Percentiles rank a stretch among this genome's conserved stretches.
These are phyloP conservation scores for Elgonia sp. DNA, from an alignment of 2,888 invertebrate species.

Conservation along the genomic window DNA sequence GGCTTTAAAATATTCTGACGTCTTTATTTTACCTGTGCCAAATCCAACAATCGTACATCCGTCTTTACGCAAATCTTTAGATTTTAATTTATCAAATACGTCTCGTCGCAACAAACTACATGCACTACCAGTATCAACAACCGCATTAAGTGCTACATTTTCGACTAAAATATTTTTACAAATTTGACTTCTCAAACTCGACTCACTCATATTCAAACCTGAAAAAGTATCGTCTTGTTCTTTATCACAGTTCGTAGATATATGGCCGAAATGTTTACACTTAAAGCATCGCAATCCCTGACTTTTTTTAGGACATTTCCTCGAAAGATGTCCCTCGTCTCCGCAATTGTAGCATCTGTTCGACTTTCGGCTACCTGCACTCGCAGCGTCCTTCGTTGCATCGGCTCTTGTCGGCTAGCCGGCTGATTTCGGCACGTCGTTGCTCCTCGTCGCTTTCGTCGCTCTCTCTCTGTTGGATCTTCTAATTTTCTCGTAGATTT, in stretches of 20 bases:
- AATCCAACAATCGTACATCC: conserved; percentile 20
- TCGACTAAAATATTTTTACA: conserved; percentile 20
- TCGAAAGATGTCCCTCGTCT: too few species aligned
- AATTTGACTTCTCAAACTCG: background rate
- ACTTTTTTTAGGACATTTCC: too few species aligned
- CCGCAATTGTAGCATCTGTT: too few species aligned
- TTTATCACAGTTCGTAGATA: background rate
- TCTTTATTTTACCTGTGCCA: background rate
- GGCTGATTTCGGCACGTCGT: background rate
- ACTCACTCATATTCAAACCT: background rate
- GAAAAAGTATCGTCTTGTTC: background rate
- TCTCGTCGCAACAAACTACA: conserved; percentile 21
- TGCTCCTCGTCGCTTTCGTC: conserved; percentile 13
- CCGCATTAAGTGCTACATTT: conserved; percentile 9
- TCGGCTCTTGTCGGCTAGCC: too few species aligned
- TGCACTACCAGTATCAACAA: conserved; percentile 20
- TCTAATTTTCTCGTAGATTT: conserved; percentile 7
- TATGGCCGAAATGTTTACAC: background rate
- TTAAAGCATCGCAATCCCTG: too few species aligned
- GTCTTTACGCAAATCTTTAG: background rate
- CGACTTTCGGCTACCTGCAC: too few species aligned
- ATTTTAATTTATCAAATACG: conserved; percentile 18
- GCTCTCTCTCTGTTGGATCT: background rate
- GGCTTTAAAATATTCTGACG: conserved; percentile 28
- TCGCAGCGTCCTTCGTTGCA: too few species aligned